Percentiles rank a stretch among this genome's conserved stretches.
These are phyloP conservation scores for Acrobeloides nanus DNA, from an alignment of 2,888 invertebrate genomes.

Conservation along the genomic window DNA sequence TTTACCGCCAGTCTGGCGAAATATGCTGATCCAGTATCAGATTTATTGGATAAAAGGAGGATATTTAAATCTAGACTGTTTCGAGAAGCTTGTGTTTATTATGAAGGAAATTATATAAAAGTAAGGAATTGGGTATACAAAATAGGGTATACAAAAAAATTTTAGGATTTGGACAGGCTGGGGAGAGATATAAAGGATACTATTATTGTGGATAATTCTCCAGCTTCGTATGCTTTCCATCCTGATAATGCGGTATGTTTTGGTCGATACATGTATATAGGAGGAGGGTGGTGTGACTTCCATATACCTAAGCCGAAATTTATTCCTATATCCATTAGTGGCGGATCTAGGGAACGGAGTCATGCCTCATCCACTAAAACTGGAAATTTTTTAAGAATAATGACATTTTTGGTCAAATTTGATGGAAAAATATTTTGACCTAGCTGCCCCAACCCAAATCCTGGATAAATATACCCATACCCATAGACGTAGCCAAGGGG, in stretches of 20 bases:
- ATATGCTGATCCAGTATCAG: constrained; percentile 99
- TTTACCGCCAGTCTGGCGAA: constrained; percentile 97
- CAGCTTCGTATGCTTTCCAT: constrained; percentile 99
- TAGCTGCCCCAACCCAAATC: no score
- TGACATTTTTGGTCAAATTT: no score
- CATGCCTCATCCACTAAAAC: no score
- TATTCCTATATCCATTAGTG: no score
- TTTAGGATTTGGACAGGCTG: constrained; percentile 82
- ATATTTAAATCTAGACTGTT: constrained; percentile 76
- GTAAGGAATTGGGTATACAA: constrained; percentile 37
- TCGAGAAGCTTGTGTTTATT: constrained; percentile 98
- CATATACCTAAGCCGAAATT: no score
- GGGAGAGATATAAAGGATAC: constrained; percentile 92
- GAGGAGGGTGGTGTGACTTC: no score
- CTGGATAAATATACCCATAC: no score
- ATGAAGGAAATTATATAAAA: constrained; percentile 98
- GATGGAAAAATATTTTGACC: no score
- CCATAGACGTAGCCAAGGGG: no score
- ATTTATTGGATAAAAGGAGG: constrained; percentile 92
- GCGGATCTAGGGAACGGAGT: no score
- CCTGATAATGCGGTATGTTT: constrained; percentile 94
- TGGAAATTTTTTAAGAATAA: no score
- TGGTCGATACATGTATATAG: not conserved
- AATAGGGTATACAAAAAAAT: constrained; percentile 4
- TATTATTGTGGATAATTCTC: constrained; percentile 98